Evolutionary conservation across 92 coral and sea anemone species (phyloP).

Genomic region (Porites evermanni): DNA sequence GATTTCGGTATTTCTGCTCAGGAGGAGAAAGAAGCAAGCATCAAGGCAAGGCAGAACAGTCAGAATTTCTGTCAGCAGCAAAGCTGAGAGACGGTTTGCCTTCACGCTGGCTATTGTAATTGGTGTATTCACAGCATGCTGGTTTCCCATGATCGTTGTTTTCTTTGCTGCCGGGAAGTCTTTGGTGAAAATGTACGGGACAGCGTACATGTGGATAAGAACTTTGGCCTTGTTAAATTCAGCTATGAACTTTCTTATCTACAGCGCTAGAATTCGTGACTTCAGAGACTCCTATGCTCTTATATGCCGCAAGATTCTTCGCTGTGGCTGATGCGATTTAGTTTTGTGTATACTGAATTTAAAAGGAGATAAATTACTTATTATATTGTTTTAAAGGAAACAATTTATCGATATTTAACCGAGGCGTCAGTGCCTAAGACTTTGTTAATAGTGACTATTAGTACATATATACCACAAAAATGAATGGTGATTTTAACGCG

Average conservation of each 20-base stretch:
- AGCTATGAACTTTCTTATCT: slow-evolving; percentile 63
- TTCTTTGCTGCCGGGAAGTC: slow-evolving; percentile 46
- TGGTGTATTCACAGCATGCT: slow-evolving; percentile 37
- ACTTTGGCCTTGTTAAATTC: slow-evolving; percentile 58
- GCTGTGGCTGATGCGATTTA: background rate
- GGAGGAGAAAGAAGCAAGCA: background rate
- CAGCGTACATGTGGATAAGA: slow-evolving; percentile 71
- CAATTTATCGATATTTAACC: too few species aligned
- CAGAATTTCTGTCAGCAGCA: slow-evolving; percentile 6
- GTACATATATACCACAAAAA: too few species aligned
- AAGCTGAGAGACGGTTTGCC: slow-evolving; percentile 56
- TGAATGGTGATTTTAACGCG: too few species aligned
- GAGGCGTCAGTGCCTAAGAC: too few species aligned
- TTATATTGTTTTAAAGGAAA: too few species aligned
- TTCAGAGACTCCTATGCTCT: slow-evolving; percentile 42
- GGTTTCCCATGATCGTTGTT: slow-evolving; percentile 51
- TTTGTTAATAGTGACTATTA: too few species aligned
- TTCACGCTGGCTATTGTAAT: slow-evolving; percentile 54
- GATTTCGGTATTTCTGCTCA: slow-evolving; percentile 12
- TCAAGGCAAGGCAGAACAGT: background rate
- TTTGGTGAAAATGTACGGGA: slow-evolving; percentile 48
- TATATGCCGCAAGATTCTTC: slow-evolving; percentile 36
- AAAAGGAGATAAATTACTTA: too few species aligned
- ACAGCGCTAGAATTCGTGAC: slow-evolving; percentile 53
- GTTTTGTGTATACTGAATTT: background rate